Evolutionary conservation across 1,140 invertebrate species (phyloP).

Genomic region (Micrasema longulum): DNA sequence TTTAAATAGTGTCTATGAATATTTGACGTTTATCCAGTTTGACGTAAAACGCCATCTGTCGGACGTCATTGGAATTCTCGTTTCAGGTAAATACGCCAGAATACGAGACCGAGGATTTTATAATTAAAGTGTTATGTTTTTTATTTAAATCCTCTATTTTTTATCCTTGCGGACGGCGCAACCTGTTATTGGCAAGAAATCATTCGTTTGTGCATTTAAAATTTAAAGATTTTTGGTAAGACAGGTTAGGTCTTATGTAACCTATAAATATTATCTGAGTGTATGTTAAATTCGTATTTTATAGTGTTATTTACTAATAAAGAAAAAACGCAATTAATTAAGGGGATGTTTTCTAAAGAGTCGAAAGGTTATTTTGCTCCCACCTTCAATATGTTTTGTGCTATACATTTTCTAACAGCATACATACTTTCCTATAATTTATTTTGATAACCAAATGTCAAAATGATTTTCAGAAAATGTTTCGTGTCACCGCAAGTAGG

Average conservation of each 20-base stretch:
- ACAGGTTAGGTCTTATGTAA: slow-evolving; percentile 50
- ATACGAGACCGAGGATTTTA: no score
- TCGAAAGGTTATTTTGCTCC: no score
- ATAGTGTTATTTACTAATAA: no score
- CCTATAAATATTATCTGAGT: slow-evolving; percentile 41
- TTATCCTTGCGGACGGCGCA: no score
- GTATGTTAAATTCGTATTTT: no score
- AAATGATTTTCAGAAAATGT: slow-evolving; percentile 63
- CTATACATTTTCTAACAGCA: no score
- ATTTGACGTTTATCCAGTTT: slow-evolving; percentile 45
- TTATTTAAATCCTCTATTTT: not conserved
- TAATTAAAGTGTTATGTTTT: not conserved
- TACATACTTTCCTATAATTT: no score
- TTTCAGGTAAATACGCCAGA: slow-evolving; percentile 41
- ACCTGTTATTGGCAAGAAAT: no score
- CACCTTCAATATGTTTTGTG: not conserved
- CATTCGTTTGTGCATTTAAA: no score
- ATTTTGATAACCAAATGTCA: slow-evolving; percentile 24
- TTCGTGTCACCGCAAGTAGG: slow-evolving; percentile 69
- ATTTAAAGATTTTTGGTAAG: not conserved
- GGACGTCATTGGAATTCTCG: slow-evolving; percentile 32
- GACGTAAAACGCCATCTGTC: slow-evolving; percentile 28
- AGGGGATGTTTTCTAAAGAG: no score
- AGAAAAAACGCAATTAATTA: no score
- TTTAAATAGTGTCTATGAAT: not conserved